phyloP scores from a whole-genome alignment of 2,797 vertebrate genomes.

The Coreius guichenoti region DNA sequence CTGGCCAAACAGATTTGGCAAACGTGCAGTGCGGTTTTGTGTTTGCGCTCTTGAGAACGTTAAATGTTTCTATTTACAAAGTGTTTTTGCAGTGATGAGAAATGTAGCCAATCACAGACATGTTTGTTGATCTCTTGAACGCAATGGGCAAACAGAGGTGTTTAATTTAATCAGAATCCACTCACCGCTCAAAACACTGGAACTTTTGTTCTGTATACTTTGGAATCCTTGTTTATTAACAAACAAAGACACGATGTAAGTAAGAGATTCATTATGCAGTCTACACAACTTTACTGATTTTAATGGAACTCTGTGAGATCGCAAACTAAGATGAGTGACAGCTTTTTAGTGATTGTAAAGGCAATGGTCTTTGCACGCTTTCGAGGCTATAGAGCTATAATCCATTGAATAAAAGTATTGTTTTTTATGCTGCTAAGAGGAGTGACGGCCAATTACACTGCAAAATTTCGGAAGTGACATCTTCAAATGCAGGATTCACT shows the following conservation, averaged over 20 bases:
- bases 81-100: background rate
- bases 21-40: background rate
- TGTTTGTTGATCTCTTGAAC: background rate
- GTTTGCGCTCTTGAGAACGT: background rate
- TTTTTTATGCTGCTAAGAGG: background rate
- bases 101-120: background rate
- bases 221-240: background rate
- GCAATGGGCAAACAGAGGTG: background rate
- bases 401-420: background rate
- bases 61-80: background rate
- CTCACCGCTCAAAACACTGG: background rate
- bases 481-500: too few relatives aligned
- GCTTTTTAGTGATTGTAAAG: too few relatives aligned
- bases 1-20: background rate
- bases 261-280: background rate
- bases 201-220: background rate
- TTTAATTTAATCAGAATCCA: background rate
- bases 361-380: too few relatives aligned
- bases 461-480: background rate
- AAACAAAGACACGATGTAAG: background rate
- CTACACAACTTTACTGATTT: background rate
- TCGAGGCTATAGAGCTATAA: background rate
- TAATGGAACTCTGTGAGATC: too few relatives aligned
- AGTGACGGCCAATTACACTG: too few relatives aligned
- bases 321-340: too few relatives aligned